These are phyloP conservation scores for Adelphocoris suturalis DNA, from an alignment of 2,888 invertebrate species.

Conservation along the genomic window DNA sequence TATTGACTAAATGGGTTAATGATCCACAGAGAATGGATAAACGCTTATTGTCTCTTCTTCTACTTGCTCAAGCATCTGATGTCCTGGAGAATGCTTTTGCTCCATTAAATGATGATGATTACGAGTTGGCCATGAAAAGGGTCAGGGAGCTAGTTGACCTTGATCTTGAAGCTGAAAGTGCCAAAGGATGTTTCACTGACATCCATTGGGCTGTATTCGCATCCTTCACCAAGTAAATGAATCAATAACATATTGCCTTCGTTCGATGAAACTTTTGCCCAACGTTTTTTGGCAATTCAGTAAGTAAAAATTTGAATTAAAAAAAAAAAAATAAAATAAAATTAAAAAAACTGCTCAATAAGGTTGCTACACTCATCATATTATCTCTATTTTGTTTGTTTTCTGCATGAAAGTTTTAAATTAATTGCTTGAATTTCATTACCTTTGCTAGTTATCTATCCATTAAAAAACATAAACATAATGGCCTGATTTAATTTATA, in stretches of 20 bases:
- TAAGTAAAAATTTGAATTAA: conserved; percentile 1
- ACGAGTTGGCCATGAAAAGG: conserved; percentile 98
- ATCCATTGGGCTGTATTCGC: conserved; percentile 99
- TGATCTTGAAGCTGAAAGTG: conserved; percentile 97
- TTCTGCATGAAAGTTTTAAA: no score
- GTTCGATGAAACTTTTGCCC: background rate
- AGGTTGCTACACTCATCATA: no score
- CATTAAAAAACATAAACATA: no score
- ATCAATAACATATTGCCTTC: conserved; percentile 3
- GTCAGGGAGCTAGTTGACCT: conserved; percentile 97
- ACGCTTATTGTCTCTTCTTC: conserved; percentile 94
- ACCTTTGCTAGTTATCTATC: no score
- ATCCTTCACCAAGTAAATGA: conserved; percentile 94
- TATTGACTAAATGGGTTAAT: conserved; percentile 96
- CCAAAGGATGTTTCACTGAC: conserved; percentile 91
- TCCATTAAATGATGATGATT: conserved; percentile 97
- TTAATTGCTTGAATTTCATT: no score
- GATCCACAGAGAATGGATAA: conserved; percentile 98
- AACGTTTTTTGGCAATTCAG: conserved; percentile 5
- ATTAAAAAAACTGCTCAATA: background rate
- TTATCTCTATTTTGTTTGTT: background rate
- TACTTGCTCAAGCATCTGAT: conserved; percentile 98
- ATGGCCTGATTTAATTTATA: no score
- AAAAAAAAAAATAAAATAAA: no score
- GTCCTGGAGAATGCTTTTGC: conserved; percentile 99